A percentile compares a stretch with the other conserved stretches of the same genome.
Conservation (phyloP, 2,888 invertebrate genomes). For the Spodoptera exigua region DNA sequence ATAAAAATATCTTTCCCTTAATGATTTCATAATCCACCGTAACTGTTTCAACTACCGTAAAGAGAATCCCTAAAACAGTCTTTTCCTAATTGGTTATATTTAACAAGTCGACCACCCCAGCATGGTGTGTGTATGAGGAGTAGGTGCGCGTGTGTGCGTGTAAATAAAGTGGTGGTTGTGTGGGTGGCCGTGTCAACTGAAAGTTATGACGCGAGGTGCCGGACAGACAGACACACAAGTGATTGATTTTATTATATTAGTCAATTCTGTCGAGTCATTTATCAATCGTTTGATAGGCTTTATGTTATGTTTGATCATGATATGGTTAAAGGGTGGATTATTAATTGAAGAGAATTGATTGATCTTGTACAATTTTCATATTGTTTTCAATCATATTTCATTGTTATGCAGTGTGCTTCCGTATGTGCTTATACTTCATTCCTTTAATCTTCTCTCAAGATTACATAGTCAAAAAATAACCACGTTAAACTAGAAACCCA, state of each 20-base stretch:
- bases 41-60: conserved; percentile 27
- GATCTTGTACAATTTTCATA: conserved; percentile 17
- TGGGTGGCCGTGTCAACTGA: conserved; percentile 60
- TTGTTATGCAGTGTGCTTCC: no score
- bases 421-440: no score
- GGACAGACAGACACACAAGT: conserved; percentile 46
- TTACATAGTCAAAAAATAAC: no score
- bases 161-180: conserved; percentile 44
- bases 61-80: conserved; percentile 39
- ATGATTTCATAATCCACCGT: conserved; percentile 39
- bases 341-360: conserved; percentile 40
- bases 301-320: conserved; percentile 33
- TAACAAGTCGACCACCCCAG: conserved; percentile 55
- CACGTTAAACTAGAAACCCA: no score
- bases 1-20: conserved; percentile 19
- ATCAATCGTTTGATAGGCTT: conserved; percentile 38
- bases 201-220: conserved; percentile 59
- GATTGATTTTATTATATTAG: conserved; percentile 51
- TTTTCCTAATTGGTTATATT: conserved; percentile 55
- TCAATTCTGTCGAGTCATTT: conserved; percentile 45
- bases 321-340: conserved; percentile 34
- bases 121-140: background rate
- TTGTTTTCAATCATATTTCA: conserved; percentile 19
- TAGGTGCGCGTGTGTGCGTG: conserved; percentile 22
- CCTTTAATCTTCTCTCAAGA: no score